Conservation (phyloP, 2,113 vertebrate species). For the Catharus fuscescens region DNA sequence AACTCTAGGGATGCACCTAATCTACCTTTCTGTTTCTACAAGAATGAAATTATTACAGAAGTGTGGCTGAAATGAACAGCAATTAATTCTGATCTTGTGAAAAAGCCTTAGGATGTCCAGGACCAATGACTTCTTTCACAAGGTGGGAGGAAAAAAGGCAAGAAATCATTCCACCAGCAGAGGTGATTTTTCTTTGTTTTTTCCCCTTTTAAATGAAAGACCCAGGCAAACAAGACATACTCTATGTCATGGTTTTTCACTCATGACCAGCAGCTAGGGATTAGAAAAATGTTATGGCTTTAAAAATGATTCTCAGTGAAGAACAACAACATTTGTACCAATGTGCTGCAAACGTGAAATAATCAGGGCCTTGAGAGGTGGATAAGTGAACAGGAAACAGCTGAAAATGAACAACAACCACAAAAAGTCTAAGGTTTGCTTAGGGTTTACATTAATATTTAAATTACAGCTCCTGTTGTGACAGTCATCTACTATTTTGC, state of each 20-base stretch:
- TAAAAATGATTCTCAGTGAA: neutral
- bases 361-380: neutral
- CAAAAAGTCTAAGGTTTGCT: neutral
- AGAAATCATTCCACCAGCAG: neutral
- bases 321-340: accelerated
- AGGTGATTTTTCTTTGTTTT: neutral
- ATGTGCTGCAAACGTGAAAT: neutral
- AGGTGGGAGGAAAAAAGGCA: neutral
- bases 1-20: neutral
- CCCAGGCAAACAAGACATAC: neutral
- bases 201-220: neutral
- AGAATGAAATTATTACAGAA: neutral
- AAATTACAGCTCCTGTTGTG: neutral
- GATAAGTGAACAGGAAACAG: neutral
- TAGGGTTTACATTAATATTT: neutral
- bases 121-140: neutral
- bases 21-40: neutral
- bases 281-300: neutral
- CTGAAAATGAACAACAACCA: neutral
- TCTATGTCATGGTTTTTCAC: slow-evolving; percentile 5
- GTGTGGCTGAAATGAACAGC: neutral
- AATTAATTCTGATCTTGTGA: neutral
- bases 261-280: slow-evolving; percentile 4
- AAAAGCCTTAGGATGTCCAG: neutral
- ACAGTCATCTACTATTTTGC: neutral